phyloP scores from a whole-genome alignment of 2,113 vertebrate genomes.

The Morone saxatilis region DNA sequence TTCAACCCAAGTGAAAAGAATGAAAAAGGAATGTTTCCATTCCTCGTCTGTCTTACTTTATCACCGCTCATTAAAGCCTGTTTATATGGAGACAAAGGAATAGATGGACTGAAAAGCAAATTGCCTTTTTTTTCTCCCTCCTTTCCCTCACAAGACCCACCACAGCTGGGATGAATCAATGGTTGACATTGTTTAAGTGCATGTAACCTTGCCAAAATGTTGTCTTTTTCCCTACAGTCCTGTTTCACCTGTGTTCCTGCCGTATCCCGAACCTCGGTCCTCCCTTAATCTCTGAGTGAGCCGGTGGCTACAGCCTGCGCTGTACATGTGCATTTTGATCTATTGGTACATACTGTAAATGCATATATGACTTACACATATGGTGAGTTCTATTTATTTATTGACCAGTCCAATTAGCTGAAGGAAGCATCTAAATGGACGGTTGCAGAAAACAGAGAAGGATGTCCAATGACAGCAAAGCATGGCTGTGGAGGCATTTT shows the following conservation, averaged over 20 bases:
- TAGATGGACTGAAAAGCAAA: not conserved
- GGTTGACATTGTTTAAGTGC: not conserved
- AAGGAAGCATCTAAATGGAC: not conserved
- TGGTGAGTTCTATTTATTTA: constrained; percentile 50
- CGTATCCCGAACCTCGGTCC: not conserved
- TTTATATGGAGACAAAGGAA: not conserved
- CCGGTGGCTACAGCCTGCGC: not conserved
- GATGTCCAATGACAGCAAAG: constrained; percentile 48
- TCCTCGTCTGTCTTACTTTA: not conserved
- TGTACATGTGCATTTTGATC: not conserved
- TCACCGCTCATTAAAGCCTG: not conserved
- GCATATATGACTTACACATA: constrained; percentile 15
- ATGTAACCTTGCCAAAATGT: constrained; percentile 13
- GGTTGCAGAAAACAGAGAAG: not conserved
- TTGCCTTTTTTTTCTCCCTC: not conserved
- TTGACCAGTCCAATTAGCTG: not conserved
- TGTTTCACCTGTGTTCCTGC: not conserved
- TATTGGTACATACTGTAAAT: constrained; percentile 44
- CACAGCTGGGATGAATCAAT: not conserved
- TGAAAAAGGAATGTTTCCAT: not conserved
- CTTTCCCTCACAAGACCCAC: not conserved
- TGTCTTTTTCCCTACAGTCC: not conserved
- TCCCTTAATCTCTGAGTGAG: too few relatives aligned
- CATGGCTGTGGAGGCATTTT: constrained; percentile 24
- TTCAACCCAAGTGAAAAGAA: not conserved